Evolutionary conservation across 2,113 vertebrate genomes (phyloP).

Genomic region (Acrocephalus arundinaceus): DNA sequence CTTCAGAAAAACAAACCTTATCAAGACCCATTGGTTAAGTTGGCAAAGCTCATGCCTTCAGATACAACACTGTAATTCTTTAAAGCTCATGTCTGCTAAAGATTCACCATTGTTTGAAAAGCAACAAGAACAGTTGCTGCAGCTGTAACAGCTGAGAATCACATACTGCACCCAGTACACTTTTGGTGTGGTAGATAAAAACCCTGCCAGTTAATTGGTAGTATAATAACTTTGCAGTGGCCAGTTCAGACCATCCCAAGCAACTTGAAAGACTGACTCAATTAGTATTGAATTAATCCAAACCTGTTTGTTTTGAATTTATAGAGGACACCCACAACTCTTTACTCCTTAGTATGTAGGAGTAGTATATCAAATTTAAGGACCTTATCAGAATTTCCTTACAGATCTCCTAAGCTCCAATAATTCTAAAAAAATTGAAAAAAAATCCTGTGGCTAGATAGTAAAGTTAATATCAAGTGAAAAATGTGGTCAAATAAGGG

Average conservation of each 20-base stretch:
- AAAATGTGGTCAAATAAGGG: not conserved
- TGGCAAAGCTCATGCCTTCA: not conserved
- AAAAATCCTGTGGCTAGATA: not conserved
- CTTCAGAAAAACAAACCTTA: not conserved
- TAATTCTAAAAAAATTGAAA: not conserved
- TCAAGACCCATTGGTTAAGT: not conserved
- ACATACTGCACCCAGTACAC: not conserved
- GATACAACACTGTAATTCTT: not conserved
- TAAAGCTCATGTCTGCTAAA: not conserved
- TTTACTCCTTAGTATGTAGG: not conserved
- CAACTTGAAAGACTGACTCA: not conserved
- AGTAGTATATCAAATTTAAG: not conserved
- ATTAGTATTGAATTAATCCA: not conserved
- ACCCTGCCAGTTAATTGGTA: not conserved
- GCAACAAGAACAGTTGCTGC: not conserved
- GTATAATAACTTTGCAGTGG: not conserved
- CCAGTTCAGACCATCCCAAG: not conserved
- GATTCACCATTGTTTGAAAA: not conserved
- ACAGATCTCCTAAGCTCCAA: not conserved
- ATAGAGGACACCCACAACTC: not conserved
- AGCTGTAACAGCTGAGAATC: not conserved
- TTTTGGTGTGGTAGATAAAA: not conserved
- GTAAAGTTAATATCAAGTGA: not conserved
- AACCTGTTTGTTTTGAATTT: not conserved
- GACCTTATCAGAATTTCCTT: not conserved